Evolutionary conservation across 2,797 vertebrate species (phyloP), one percentile per base, ranked within the genome.

Genomic region (Carcharodon carcharias): DNA sequence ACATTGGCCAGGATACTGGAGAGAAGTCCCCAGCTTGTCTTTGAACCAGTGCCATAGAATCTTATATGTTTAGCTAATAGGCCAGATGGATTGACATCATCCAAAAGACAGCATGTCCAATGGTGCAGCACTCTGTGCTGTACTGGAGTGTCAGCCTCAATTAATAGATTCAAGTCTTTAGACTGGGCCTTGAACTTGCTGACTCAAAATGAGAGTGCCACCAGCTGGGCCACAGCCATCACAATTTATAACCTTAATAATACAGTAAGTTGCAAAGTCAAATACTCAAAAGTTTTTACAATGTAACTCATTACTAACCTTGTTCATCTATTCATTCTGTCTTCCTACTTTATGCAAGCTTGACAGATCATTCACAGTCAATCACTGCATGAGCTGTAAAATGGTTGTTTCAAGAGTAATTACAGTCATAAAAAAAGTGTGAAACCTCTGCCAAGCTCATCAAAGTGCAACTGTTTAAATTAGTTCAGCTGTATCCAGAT

Each of bases 331-430:
- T 91, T 61, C 88, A 91, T 61, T 18, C 31, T 63, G 56, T 18
- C 58, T 92, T 92, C 31, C 31, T 92, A 63, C 58, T 35, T 63
- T n/a, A 92, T 50, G 56, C 31, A 63, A 63, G 88, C 31, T 35
- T 61, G 61, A 63, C 89, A 92, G 54, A 89, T 58, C 87, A 56
- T 89, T 58, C 87, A 56, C 26, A 88, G 16, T 92, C 56, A 14
- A 61, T 92, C 88, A 91, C 88, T 61, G 56, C 88, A 91, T 16
- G 56, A 56, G 88, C 54, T 91, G 88, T 91, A 89, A 63, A 92
- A n/a, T 63, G 89, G 4, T 61, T n/a, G 58, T 63, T 61, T 92
- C 7, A 56, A 63, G 61, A 92, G n/a, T 58, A 92, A 92, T 63
- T 58, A 28, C 28, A n/a, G 4, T 18, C 31, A 18, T 85, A 85